Evolutionary conservation across 2,113 vertebrate species (phyloP).

Genomic region (Sitta europaea): DNA sequence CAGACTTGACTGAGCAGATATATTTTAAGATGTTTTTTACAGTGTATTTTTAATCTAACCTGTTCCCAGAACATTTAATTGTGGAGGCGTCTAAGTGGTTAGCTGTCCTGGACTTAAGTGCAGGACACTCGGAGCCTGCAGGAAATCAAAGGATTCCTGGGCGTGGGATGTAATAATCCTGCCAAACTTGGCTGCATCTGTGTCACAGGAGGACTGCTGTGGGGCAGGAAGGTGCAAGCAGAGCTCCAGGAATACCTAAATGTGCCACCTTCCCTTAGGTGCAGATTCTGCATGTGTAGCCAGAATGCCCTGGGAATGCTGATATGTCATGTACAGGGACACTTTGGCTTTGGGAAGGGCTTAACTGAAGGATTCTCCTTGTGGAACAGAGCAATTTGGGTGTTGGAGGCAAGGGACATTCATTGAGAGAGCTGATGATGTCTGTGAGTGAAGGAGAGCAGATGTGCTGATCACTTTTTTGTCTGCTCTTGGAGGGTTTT

Average conservation of each 20-base stretch:
- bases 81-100: neutral
- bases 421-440: neutral
- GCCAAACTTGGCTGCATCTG: neutral
- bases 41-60: neutral
- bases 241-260: neutral
- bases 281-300: neutral
- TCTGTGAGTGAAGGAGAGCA: neutral
- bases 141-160: neutral
- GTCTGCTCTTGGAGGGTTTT: neutral
- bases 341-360: neutral
- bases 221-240: neutral
- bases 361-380: neutral
- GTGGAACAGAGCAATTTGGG: neutral
- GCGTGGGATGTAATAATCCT: neutral
- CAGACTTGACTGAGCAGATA: neutral
- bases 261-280: neutral
- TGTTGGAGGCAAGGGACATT: fast-evolving
- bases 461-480: neutral
- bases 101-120: neutral
- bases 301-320: neutral
- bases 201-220: neutral
- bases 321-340: too few species aligned
- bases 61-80: neutral
- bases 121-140: neutral
- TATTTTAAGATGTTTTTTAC: neutral